phyloP scores from a whole-genome alignment of 2,888 invertebrate species.

The Pandemis cinnamomeana region DNA sequence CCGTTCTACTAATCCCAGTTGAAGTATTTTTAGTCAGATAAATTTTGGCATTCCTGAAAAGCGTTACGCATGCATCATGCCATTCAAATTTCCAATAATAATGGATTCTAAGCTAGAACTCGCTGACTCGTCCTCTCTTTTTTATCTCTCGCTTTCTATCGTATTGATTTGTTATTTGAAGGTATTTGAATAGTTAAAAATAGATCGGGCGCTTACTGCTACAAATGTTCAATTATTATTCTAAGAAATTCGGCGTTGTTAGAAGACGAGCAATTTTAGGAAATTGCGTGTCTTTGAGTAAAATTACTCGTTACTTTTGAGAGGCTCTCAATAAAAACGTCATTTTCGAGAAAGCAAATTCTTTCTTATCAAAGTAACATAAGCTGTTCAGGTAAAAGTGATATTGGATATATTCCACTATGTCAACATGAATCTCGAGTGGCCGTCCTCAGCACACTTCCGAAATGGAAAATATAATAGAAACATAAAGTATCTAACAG shows the following conservation, averaged over 20 bases:
- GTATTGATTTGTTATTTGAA: not conserved
- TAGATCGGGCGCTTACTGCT: not conserved
- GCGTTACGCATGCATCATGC: no score
- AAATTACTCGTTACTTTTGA: not conserved
- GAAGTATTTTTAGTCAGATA: not conserved
- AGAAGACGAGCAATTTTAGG: not conserved
- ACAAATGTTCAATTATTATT: not conserved
- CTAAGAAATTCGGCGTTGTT: not conserved
- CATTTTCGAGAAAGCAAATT: not conserved
- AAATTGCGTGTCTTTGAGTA: not conserved
- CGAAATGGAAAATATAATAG: not conserved
- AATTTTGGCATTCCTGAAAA: no score
- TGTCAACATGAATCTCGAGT: constrained; percentile 7
- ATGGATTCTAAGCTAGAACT: no score
- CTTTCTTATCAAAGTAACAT: not conserved
- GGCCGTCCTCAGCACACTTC: not conserved
- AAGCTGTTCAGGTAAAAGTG: not conserved
- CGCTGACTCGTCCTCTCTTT: no score
- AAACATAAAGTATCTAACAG: not conserved
- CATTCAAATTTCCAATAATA: no score
- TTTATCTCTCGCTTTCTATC: no score
- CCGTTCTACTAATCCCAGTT: not conserved
- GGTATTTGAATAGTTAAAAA: not conserved
- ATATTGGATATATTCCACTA: constrained; percentile 7
- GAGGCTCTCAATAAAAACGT: not conserved